These are phyloP conservation scores for Drosophila ogumai DNA, from an alignment of 1,140 invertebrate species.

Conservation along the genomic window DNA sequence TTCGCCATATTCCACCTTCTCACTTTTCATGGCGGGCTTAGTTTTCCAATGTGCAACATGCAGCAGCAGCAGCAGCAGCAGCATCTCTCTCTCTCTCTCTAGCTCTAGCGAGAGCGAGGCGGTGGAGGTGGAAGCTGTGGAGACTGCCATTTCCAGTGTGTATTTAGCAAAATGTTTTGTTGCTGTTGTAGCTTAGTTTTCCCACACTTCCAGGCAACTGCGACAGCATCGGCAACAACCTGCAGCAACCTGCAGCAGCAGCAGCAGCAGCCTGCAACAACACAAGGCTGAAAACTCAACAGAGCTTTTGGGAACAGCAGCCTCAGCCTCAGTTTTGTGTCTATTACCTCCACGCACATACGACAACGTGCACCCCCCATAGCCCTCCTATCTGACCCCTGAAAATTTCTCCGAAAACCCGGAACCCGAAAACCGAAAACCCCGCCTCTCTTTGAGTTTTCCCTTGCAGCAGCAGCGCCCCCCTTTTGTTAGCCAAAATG, in stretches of 20 bases:
- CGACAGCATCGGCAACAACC: constrained; percentile 44
- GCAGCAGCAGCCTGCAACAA: constrained; percentile 26
- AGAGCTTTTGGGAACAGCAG: constrained; percentile 32
- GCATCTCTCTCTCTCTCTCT: constrained; percentile 3
- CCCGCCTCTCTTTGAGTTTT: not conserved
- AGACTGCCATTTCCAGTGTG: constrained; percentile 74
- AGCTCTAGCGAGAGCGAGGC: constrained; percentile 4
- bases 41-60: constrained; percentile 74
- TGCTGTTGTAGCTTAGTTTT: constrained; percentile 70
- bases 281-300: constrained; percentile 38
- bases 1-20: constrained; percentile 31
- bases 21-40: constrained; percentile 55
- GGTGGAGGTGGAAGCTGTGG: constrained; percentile 20
- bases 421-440: constrained; percentile 10
- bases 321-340: constrained; percentile 39
- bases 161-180: constrained; percentile 76
- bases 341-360: constrained; percentile 35
- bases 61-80: constrained; percentile 21
- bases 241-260: constrained; percentile 16
- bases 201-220: constrained; percentile 61
- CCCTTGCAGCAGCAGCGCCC: constrained; percentile 2
- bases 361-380: not conserved
- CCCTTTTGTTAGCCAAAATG: constrained; percentile 32
- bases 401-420: constrained; percentile 13
- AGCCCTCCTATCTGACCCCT: not conserved